Evolutionary conservation across 2,113 vertebrate species (phyloP).

Genomic region (Percina caprodes): DNA sequence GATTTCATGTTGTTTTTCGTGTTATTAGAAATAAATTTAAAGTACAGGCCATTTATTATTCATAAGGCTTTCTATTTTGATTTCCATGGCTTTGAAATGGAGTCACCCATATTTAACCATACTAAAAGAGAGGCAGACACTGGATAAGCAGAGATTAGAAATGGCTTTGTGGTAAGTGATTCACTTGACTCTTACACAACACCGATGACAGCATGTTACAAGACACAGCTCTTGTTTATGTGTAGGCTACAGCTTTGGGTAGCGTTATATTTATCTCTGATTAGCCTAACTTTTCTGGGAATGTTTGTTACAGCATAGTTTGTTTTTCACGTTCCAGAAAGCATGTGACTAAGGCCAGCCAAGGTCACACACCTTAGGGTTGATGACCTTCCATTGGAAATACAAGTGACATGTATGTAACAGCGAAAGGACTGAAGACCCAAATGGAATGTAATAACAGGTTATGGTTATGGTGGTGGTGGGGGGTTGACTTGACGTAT

Average conservation of each 20-base stretch:
- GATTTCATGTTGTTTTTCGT: constrained; percentile 8
- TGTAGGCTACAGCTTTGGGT: constrained; percentile 50
- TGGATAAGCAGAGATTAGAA: constrained; percentile 79
- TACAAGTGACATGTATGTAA: neutral
- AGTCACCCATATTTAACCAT: constrained; percentile 64
- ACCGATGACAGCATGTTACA: constrained; percentile 46
- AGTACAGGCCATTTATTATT: constrained; percentile 15
- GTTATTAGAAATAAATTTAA: constrained; percentile 9
- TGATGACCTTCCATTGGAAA: constrained; percentile 48
- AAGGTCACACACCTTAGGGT: constrained; percentile 23
- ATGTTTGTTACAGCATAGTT: constrained; percentile 35
- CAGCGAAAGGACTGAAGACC: constrained; percentile 47
- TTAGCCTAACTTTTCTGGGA: constrained; percentile 42
- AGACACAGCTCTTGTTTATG: constrained; percentile 65
- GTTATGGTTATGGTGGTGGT: constrained; percentile 23
- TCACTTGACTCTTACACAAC: constrained; percentile 79
- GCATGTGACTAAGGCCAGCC: constrained; percentile 8
- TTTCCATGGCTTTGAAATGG: constrained; percentile 29
- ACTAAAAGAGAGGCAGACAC: constrained; percentile 61
- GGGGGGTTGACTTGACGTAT: constrained; percentile 33
- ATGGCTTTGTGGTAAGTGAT: constrained; percentile 78
- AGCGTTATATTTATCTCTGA: constrained; percentile 57
- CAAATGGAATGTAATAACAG: constrained; percentile 56
- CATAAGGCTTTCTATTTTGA: constrained; percentile 39
- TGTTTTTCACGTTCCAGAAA: constrained; percentile 38